Conservation (phyloP, 2,113 vertebrate species). For the Mustelus asterias region DNA sequence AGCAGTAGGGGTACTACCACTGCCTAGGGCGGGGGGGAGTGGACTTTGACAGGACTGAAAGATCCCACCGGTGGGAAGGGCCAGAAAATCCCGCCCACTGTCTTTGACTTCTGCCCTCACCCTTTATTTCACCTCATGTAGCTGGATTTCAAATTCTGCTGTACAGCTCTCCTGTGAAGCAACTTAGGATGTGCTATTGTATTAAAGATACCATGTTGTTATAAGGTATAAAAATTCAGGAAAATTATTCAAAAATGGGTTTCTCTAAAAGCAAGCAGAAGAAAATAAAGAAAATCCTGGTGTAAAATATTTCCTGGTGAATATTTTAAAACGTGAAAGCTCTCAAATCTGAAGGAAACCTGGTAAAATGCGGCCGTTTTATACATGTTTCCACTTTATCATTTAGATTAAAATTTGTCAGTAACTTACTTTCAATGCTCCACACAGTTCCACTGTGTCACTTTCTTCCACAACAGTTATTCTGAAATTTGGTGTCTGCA, state of each 20-base stretch:
- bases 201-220: background rate
- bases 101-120: background rate
- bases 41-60: no score
- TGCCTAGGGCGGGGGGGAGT: no score
- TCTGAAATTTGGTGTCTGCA: slow-evolving; percentile 76
- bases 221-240: background rate
- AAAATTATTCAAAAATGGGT: background rate
- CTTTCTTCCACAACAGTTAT: slow-evolving; percentile 67
- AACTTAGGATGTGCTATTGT: background rate
- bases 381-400: background rate
- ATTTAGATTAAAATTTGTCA: background rate
- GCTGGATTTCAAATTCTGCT: background rate
- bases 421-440: slow-evolving; percentile 69
- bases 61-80: no score
- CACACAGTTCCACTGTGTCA: slow-evolving; percentile 75
- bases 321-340: background rate
- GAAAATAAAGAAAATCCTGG: background rate
- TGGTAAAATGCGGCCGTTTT: background rate
- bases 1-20: no score
- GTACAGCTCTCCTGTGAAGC: background rate
- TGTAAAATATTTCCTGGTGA: background rate
- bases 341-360: background rate
- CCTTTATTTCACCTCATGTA: background rate
- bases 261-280: background rate
- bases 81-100: no score